Base-by-base conservation (phyloP, 2,113 vertebrate genomes). In the Salvator merianae region DNA sequence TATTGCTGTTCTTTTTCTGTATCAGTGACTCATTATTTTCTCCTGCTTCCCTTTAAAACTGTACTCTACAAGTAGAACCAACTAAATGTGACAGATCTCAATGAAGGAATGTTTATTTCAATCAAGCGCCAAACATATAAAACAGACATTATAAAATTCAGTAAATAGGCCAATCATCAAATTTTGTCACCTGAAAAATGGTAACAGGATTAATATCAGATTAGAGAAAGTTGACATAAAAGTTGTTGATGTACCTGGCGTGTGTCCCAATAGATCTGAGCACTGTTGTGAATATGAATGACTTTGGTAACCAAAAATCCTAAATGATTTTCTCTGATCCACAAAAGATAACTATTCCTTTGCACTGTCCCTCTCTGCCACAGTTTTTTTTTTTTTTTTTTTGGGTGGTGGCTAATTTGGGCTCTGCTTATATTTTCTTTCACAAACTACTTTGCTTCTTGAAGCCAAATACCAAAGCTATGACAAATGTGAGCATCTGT, bases 391-490 rank as follows among this genome's bases (percentile, higher is more conserved):
- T 53, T 0, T 30, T 55, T 36, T 80, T 47, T 47, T 66, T 53
- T 0, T 0, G 26, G 1, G 55, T 47, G 79, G 30, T 1, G n/a
- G 38, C 1, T 71, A 24, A 9, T 87, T 50, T 53, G 5, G 4
- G 24, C 84, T 30, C 7, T 55, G 81, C 5, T 72, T 78, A 68
- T 32, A 22, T 5, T 63, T 4, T 5, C 24, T n/a, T 77, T 32
- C 32, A 34, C 53, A n/a, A 73, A 80, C 77, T 36, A 84, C 53
- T 63, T 68, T 62, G 26, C 43, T 77, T 77, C 47, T 13, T 40
- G 85, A 70, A 71, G 72, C 63, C 78, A 77, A 82, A 77, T 66
- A 55, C 66, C 43, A 62, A 53, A 76, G 69, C 4, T 72, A 79
- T 77, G 77, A 47, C 24, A 36, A 24, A 63, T 22, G 32, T 77